phyloP scores from a whole-genome alignment of 2,113 vertebrate genomes.

The Salvelinus sp. region DNA sequence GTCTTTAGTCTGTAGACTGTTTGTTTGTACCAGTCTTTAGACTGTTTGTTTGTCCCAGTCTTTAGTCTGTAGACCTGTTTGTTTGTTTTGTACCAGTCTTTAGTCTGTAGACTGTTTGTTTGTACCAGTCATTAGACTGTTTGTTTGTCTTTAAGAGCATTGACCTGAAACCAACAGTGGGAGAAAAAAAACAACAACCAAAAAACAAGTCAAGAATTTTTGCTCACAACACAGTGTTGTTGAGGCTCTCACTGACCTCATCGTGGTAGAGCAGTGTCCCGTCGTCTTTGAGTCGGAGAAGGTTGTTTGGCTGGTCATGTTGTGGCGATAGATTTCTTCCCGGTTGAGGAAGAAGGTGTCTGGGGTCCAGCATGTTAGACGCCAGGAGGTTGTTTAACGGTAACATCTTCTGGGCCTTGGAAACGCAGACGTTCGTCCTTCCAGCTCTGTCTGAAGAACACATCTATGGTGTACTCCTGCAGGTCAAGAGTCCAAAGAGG shows the following conservation, averaged over 20 bases:
- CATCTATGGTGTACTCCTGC: slow-evolving; percentile 96
- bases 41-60: no score
- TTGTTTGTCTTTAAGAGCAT: no score
- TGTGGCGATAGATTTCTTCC: slow-evolving; percentile 98
- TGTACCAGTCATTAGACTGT: no score
- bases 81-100: no score
- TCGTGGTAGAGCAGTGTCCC: slow-evolving; percentile 94
- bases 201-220: no score
- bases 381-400: slow-evolving; percentile 93
- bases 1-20: no score
- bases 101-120: no score
- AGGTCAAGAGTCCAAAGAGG: slow-evolving; percentile 30
- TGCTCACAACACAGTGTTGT: not conserved
- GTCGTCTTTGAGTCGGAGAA: slow-evolving; percentile 89
- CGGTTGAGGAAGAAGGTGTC: slow-evolving; percentile 96
- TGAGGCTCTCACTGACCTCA: slow-evolving; percentile 80
- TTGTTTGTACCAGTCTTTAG: no score
- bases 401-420: slow-evolving; percentile 90
- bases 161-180: no score
- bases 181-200: no score
- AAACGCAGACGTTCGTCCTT: slow-evolving; percentile 93
- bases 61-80: no score
- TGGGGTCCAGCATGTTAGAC: slow-evolving; percentile 97
- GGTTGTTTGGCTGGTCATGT: slow-evolving; percentile 98
- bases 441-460: slow-evolving; percentile 99